Evolutionary conservation across 2,113 vertebrate genomes (phyloP).

Genomic region (Takifugu flavidus): DNA sequence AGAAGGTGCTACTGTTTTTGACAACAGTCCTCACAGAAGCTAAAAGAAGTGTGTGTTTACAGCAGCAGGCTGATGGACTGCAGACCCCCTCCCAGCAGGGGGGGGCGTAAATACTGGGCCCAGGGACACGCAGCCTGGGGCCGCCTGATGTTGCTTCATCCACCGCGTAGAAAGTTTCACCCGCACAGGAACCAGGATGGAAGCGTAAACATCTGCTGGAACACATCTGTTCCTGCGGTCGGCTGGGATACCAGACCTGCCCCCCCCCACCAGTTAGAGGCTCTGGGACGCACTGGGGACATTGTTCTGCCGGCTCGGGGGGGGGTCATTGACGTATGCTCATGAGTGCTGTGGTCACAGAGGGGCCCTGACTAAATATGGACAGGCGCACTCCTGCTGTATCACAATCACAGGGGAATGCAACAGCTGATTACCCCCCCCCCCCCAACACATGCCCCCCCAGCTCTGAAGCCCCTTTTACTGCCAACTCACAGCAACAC

Average conservation of each 20-base stretch:
- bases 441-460: not conserved
- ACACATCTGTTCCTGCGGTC: constrained; percentile 56
- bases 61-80: constrained; percentile 49
- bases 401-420: constrained; percentile 77
- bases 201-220: constrained; percentile 32
- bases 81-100: constrained; percentile 53
- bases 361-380: constrained; percentile 88
- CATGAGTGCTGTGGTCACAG: constrained; percentile 72
- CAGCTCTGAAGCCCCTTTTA: not conserved
- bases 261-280: constrained; percentile 30
- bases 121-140: too few species aligned
- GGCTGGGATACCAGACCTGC: constrained; percentile 39
- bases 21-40: constrained; percentile 31
- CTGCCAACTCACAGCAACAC: too few species aligned
- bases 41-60: constrained; percentile 63
- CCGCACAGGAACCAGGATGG: too few species aligned
- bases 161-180: too few species aligned
- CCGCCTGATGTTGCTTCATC: too few species aligned
- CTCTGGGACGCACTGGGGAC: constrained; percentile 52
- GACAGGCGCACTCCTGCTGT: constrained; percentile 77
- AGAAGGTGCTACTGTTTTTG: constrained; percentile 56
- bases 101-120: too few species aligned
- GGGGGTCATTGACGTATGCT: constrained; percentile 78
- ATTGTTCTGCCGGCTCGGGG: constrained; percentile 50
- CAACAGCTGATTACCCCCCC: constrained; percentile 79